Evolutionary conservation across 2,113 vertebrate genomes (phyloP).

Genomic region (Xerus inauris): DNA sequence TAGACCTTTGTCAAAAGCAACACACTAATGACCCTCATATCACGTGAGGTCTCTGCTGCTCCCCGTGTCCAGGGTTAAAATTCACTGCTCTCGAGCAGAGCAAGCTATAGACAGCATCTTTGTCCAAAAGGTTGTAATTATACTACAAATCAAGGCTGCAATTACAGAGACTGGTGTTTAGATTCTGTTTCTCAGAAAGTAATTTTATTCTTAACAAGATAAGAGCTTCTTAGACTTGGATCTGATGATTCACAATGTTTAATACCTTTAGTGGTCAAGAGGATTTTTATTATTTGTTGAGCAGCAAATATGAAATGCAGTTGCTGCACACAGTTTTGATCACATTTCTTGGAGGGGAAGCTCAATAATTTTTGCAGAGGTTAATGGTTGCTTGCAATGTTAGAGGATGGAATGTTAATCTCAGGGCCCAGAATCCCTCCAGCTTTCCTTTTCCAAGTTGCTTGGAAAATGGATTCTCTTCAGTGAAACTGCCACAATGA

Average conservation of each 20-base stretch:
- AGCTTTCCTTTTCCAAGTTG: background rate
- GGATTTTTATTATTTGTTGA: background rate
- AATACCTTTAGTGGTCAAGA: background rate
- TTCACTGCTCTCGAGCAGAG: background rate
- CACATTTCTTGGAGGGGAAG: background rate
- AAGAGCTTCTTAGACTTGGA: background rate
- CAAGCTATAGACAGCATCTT: background rate
- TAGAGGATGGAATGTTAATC: too few species aligned
- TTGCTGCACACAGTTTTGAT: background rate
- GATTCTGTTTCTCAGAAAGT: background rate
- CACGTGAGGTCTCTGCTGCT: background rate
- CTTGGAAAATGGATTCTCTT: background rate
- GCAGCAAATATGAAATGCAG: fast-evolving
- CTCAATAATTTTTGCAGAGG: background rate
- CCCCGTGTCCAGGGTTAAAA: fast-evolving
- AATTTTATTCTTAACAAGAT: background rate
- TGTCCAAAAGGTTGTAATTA: background rate
- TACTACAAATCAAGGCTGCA: background rate
- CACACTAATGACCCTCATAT: background rate
- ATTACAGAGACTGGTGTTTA: background rate
- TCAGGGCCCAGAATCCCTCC: fast-evolving
- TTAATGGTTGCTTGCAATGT: background rate
- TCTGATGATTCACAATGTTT: background rate
- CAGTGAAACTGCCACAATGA: too few species aligned
- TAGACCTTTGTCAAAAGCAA: background rate